Evolutionary conservation across 2,888 invertebrate genomes (phyloP).

Genomic region (Fragum fragum): DNA sequence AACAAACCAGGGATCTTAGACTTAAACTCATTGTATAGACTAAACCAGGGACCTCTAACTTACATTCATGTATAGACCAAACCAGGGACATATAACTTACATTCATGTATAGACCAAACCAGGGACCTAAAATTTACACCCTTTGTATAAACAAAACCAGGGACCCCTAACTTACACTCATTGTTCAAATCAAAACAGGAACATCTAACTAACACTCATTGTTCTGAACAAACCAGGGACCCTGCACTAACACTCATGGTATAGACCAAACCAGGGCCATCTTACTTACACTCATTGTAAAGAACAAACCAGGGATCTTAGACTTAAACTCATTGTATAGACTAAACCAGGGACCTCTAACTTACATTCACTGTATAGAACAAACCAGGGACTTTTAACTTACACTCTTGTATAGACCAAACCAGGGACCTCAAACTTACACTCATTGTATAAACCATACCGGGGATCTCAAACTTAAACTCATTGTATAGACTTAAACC

Average conservation of each 20-base stretch:
- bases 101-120: not conserved
- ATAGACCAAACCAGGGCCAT: not conserved
- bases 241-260: not conserved
- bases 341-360: not conserved
- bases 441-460: not conserved
- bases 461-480: not conserved
- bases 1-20: no score
- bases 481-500: slow-evolving; percentile 4
- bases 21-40: no score
- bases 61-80: slow-evolving; percentile 2
- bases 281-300: slow-evolving; percentile 1
- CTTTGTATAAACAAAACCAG: not conserved
- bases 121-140: not conserved
- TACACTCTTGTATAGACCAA: not conserved
- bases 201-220: not conserved
- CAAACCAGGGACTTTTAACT: not conserved
- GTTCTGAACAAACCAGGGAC: not conserved
- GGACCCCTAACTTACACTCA: not conserved
- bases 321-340: slow-evolving; percentile 17
- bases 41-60: no score
- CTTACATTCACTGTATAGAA: not conserved
- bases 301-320: not conserved
- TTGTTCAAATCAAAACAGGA: not conserved
- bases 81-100: not conserved
- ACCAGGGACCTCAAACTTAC: not conserved